Conservation (phyloP, 1,140 invertebrate genomes). For the Dendrolimus kikuchii region DNA sequence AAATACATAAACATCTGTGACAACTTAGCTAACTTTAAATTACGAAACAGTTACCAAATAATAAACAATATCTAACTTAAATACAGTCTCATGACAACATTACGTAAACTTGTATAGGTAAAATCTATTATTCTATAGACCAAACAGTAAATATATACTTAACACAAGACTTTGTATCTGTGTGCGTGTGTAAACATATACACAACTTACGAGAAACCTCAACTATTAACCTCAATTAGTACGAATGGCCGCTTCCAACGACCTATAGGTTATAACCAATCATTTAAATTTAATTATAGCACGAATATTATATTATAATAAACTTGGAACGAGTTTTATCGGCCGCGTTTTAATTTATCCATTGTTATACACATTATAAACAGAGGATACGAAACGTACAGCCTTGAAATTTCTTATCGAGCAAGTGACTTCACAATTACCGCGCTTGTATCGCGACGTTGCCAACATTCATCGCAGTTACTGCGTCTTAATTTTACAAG, state of each 20-base stretch:
- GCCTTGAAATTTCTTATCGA: slow-evolving; percentile 69
- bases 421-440: slow-evolving; percentile 37
- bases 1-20: no score
- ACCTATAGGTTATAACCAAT: slow-evolving; percentile 1
- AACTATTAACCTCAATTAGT: slow-evolving; percentile 25
- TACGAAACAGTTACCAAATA: no score
- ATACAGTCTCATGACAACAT: no score
- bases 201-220: slow-evolving; percentile 2
- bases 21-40: no score
- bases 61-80: no score
- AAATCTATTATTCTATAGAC: no score
- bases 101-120: no score
- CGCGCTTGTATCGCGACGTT: slow-evolving; percentile 47
- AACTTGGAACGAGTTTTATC: slow-evolving; percentile 22
- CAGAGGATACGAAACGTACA: slow-evolving; percentile 46
- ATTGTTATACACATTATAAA: slow-evolving; percentile 36
- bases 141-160: no score
- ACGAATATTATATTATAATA: slow-evolving; percentile 9
- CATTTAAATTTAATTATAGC: slow-evolving; percentile 17
- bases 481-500: slow-evolving; percentile 61
- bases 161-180: neutral
- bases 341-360: slow-evolving; percentile 38
- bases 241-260: slow-evolving; percentile 15
- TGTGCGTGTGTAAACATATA: slow-evolving; percentile 10
- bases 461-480: slow-evolving; percentile 48